phyloP scores from a whole-genome alignment of 1,140 invertebrate species.

The Drosophila grimshawi region DNA sequence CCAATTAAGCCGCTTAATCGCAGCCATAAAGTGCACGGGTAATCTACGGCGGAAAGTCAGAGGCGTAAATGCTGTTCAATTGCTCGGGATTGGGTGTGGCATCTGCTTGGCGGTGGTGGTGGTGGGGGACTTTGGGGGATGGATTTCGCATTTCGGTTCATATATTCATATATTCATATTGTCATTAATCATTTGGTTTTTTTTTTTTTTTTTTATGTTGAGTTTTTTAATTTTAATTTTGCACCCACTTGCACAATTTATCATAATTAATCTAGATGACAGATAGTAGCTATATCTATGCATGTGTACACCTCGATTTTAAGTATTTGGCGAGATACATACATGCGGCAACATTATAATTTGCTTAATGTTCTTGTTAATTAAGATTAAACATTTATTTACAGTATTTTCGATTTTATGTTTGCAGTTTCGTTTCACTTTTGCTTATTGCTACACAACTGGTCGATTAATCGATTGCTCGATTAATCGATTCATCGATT shows the following conservation, averaged over 20 bases:
- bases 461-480: constrained; percentile 26
- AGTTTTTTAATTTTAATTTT: constrained; percentile 57
- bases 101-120: too few species aligned
- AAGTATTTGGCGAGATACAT: neutral
- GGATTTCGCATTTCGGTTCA: neutral
- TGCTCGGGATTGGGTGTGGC: constrained; percentile 3
- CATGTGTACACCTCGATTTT: neutral
- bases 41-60: constrained; percentile 50
- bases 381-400: constrained; percentile 82
- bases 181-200: constrained; percentile 62
- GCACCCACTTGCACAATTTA: constrained; percentile 50
- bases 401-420: constrained; percentile 61
- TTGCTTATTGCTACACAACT: constrained; percentile 40
- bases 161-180: constrained; percentile 42
- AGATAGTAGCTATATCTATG: constrained; percentile 14
- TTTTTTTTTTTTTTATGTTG: constrained; percentile 21
- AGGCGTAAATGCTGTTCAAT: constrained; percentile 46
- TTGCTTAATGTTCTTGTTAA: constrained; percentile 45
- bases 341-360: constrained; percentile 27
- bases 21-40: constrained; percentile 28
- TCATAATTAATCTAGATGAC: constrained; percentile 75
- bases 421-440: constrained; percentile 56
- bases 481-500: constrained; percentile 33
- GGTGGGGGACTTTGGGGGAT: neutral
- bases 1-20: constrained; percentile 73